A percentile compares a stretch with the other conserved stretches of the same genome.
These are phyloP conservation scores for Eubasilissa regina DNA, from an alignment of 1,140 invertebrate species.

Conservation along the genomic window DNA sequence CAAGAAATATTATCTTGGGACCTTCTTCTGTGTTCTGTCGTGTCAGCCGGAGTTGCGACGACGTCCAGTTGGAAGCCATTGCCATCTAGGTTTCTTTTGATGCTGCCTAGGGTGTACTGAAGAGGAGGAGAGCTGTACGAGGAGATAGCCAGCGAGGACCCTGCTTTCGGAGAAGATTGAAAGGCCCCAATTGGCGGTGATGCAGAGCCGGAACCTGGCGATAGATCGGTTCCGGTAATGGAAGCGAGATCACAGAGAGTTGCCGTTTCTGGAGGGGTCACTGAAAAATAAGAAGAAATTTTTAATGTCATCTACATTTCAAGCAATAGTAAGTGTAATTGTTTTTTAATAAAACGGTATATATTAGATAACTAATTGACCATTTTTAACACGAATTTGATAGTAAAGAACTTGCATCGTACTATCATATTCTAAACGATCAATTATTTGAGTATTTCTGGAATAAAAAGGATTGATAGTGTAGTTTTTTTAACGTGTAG, in stretches of 20 bases:
- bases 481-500: no score
- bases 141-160: slow-evolving; percentile 44
- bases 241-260: slow-evolving; percentile 48
- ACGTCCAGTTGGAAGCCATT: slow-evolving; percentile 57
- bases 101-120: slow-evolving; percentile 57
- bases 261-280: slow-evolving; percentile 43
- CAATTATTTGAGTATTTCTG: no score
- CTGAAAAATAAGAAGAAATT: slow-evolving; percentile 49
- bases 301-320: no score
- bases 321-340: no score
- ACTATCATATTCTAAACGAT: no score
- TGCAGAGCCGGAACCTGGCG: slow-evolving; percentile 48
- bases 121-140: slow-evolving; percentile 36
- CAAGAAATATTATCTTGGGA: slow-evolving; percentile 40
- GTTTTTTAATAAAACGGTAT: no score
- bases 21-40: slow-evolving; percentile 4
- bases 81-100: slow-evolving; percentile 54
- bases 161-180: slow-evolving; percentile 44
- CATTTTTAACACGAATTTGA: no score
- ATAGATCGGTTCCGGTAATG: slow-evolving; percentile 37
- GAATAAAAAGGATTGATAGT: no score
- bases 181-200: slow-evolving; percentile 31
- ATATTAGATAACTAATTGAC: no score
- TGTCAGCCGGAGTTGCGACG: slow-evolving; percentile 50
- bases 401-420: no score